Conservation (phyloP, 2,113 vertebrate species). For the Hippocampus comes region DNA sequence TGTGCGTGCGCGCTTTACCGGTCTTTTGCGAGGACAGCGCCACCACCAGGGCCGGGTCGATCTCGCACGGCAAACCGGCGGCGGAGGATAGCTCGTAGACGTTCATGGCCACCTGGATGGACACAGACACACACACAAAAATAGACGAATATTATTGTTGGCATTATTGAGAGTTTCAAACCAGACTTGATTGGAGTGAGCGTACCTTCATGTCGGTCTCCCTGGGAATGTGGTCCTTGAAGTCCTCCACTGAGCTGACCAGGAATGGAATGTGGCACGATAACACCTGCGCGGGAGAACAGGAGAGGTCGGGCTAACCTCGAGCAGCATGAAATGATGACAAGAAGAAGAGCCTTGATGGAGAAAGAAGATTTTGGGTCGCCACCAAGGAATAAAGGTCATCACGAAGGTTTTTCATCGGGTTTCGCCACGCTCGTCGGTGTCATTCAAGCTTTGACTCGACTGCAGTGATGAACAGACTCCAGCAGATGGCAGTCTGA, state of each 20-base stretch:
- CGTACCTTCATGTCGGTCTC: constrained; percentile 99
- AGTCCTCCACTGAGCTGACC: constrained; percentile 98
- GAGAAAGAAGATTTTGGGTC: no score
- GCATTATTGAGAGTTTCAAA: no score
- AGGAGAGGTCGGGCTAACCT: no score
- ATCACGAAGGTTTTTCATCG: no score
- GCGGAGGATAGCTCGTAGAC: constrained; percentile 97
- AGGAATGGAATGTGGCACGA: constrained; percentile 99
- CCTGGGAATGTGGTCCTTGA: constrained; percentile 98
- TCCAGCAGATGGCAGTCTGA: no score
- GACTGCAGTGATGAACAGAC: no score
- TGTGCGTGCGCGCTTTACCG: constrained; percentile 67
- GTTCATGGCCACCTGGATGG: constrained; percentile 93
- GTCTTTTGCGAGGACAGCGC: constrained; percentile 97
- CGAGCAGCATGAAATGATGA: no score
- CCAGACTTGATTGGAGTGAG: background rate
- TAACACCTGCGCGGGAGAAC: constrained; percentile 76
- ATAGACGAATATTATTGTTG: no score
- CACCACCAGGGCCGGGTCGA: constrained; percentile 94
- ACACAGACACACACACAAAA: background rate
- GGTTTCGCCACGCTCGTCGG: no score
- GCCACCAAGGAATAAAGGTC: no score
- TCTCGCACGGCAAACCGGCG: constrained; percentile 93
- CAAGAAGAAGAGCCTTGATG: no score
- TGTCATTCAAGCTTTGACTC: no score